Conservation (phyloP, 2,113 vertebrate species). For the Nicator chloris region DNA sequence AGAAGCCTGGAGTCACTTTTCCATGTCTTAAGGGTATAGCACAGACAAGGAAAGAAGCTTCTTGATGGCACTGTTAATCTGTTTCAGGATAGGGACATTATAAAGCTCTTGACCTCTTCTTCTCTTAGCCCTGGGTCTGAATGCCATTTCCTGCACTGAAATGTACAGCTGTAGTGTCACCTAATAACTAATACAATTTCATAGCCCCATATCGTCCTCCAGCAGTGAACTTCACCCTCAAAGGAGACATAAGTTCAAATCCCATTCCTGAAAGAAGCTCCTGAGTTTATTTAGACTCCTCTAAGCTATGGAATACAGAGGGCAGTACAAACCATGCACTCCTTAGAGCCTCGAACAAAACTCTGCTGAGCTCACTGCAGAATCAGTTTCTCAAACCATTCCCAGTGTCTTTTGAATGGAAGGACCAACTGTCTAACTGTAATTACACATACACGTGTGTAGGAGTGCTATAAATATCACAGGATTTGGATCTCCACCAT, state of each 20-base stretch:
- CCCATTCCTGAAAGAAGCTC: neutral
- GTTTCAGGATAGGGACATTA: neutral
- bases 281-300: neutral
- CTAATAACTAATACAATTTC: neutral
- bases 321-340: neutral
- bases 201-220: neutral
- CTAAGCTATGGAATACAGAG: neutral
- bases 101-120: neutral
- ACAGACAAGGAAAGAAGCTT: neutral
- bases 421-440: neutral
- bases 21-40: neutral
- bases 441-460: accelerated
- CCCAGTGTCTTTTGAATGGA: neutral
- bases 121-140: neutral
- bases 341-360: neutral
- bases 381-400: neutral
- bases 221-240: neutral
- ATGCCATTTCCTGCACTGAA: neutral
- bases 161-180: neutral
- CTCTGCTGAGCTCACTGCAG: neutral
- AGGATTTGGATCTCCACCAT: neutral
- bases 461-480: neutral
- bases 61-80: neutral
- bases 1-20: neutral
- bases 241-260: neutral